These are phyloP conservation scores for Flexamia atlantica DNA, from an alignment of 2,888 invertebrate species.

Conservation along the genomic window DNA sequence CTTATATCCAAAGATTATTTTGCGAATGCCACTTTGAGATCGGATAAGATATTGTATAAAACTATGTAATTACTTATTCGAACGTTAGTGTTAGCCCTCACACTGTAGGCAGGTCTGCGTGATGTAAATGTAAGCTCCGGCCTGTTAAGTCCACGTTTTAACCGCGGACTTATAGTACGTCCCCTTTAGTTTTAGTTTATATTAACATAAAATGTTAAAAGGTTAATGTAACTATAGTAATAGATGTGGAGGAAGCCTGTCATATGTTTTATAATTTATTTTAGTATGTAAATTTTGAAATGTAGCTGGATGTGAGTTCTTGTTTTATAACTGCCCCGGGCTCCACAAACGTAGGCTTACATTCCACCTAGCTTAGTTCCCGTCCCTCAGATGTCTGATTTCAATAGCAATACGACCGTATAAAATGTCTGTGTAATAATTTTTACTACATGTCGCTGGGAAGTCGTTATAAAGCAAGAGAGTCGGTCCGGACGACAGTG, in stretches of 20 bases:
- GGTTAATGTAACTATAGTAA: conserved; percentile 41
- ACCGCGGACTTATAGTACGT: conserved; percentile 2
- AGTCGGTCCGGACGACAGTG: not conserved
- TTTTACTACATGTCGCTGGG: conserved; percentile 33
- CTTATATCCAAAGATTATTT: conserved; percentile 1
- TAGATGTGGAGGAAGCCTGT: conserved; percentile 12
- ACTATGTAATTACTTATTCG: conserved; percentile 8
- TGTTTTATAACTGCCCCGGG: conserved; percentile 17
- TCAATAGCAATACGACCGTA: conserved; percentile 31
- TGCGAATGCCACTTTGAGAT: not conserved
- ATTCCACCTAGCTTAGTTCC: conserved; percentile 33
- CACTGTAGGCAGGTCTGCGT: conserved; percentile 46
- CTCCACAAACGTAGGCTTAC: not conserved
- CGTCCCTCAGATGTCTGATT: conserved; percentile 5
- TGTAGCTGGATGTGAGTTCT: conserved; percentile 18
- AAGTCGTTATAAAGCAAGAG: conserved; percentile 9
- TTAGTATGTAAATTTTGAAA: conserved; percentile 4
- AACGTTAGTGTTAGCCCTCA: conserved; percentile 34
- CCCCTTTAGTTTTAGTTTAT: conserved; percentile 22
- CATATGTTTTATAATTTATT: conserved; percentile 17
- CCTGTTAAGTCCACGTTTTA: conserved; percentile 3
- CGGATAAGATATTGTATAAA: conserved; percentile 21
- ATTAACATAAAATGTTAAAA: conserved; percentile 17
- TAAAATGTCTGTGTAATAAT: conserved; percentile 37
- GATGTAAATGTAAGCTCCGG: conserved; percentile 34